phyloP scores from a whole-genome alignment of 1,140 invertebrate species.

The Drosophila persimilis region DNA sequence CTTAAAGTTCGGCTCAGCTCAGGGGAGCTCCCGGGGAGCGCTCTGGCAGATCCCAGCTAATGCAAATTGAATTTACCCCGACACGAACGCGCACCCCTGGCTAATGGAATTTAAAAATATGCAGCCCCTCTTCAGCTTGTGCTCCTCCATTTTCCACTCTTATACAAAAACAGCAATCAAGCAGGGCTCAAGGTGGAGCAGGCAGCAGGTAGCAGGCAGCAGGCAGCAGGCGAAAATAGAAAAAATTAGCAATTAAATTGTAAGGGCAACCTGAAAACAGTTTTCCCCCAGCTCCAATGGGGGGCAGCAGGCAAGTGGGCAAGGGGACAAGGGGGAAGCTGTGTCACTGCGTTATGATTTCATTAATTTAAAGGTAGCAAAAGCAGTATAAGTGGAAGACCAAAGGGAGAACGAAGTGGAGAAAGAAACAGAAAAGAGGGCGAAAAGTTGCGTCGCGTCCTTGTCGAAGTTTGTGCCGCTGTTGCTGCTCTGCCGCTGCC shows the following conservation, averaged over 20 bases:
- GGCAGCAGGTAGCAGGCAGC: neutral
- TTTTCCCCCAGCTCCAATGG: slow-evolving; percentile 25
- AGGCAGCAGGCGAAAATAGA: slow-evolving; percentile 34
- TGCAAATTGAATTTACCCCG: slow-evolving; percentile 61
- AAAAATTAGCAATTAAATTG: slow-evolving; percentile 75
- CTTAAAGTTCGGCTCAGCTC: slow-evolving; percentile 3
- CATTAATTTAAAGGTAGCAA: slow-evolving; percentile 56
- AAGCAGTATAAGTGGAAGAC: slow-evolving; percentile 9
- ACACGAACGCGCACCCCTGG: slow-evolving; percentile 33
- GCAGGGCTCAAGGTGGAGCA: slow-evolving; percentile 45
- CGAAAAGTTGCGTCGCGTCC: slow-evolving; percentile 49
- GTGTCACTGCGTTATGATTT: slow-evolving; percentile 61
- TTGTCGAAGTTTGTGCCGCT: slow-evolving; percentile 49
- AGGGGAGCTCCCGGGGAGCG: neutral
- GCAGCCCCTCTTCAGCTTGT: slow-evolving; percentile 7
- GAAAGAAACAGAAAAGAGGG: slow-evolving; percentile 29
- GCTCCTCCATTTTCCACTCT: slow-evolving; percentile 16
- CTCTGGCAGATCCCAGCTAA: slow-evolving; percentile 30
- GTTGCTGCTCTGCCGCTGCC: neutral
- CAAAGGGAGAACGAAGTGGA: neutral
- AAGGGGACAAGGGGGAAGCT: neutral
- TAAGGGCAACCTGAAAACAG: slow-evolving; percentile 51
- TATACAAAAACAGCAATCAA: slow-evolving; percentile 53
- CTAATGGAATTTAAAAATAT: slow-evolving; percentile 74
- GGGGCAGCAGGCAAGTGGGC: too few relatives aligned